Percentiles rank a stretch among this genome's conserved stretches.
Evolutionary conservation across 2,888 invertebrate species (phyloP).

Genomic region (Anodontia alba): DNA sequence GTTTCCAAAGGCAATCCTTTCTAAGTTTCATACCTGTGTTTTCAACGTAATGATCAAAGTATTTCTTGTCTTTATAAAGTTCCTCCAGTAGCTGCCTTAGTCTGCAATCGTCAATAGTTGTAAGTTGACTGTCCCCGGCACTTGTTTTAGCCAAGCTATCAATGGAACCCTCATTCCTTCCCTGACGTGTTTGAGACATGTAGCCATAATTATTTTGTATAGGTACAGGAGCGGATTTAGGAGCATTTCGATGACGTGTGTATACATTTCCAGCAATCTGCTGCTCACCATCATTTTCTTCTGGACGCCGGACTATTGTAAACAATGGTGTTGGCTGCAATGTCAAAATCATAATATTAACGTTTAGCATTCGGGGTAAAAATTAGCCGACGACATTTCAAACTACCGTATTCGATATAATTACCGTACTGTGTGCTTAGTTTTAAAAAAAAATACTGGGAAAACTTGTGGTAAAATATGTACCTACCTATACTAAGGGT

Average conservation of each 20-base stretch:
- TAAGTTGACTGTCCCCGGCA: constrained; percentile 28
- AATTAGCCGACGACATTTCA: too few relatives aligned
- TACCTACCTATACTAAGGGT: too few relatives aligned
- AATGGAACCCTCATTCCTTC: neutral
- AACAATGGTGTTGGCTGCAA: constrained; percentile 50
- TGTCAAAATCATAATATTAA: too few relatives aligned
- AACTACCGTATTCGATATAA: too few relatives aligned
- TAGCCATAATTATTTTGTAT: constrained; percentile 9
- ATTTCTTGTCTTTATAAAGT: constrained; percentile 75
- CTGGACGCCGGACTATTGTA: constrained; percentile 55
- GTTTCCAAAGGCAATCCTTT: too few relatives aligned
- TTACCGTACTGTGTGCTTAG: too few relatives aligned
- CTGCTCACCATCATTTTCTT: constrained; percentile 36
- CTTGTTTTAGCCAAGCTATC: constrained; percentile 5
- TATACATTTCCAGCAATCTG: neutral
- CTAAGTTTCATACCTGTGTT: constrained; percentile 68
- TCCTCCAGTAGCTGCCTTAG: constrained; percentile 73
- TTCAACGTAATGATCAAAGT: constrained; percentile 70
- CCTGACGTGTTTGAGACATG: neutral
- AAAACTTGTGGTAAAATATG: too few relatives aligned
- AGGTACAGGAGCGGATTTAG: constrained; percentile 43
- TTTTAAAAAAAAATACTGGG: too few relatives aligned
- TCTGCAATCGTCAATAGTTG: constrained; percentile 63
- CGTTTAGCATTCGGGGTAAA: too few relatives aligned
- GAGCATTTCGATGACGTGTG: neutral